A percentile compares a stretch with the other conserved stretches of the same genome.
Conservation (phyloP, 1,140 invertebrate species). For the Rhysida immarginata region DNA sequence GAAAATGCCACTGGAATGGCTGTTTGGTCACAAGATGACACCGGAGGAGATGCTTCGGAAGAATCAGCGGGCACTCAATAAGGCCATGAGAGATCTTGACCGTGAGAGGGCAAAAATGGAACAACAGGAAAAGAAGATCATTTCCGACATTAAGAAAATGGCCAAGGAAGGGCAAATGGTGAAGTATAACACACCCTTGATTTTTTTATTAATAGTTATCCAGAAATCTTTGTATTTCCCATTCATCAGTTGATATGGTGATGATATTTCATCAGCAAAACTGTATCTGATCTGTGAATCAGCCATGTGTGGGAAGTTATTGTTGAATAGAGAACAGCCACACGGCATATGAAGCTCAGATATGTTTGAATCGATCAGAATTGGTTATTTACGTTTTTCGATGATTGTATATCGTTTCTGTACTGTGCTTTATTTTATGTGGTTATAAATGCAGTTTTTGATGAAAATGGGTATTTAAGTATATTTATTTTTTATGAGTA, state of each 20-base stretch:
- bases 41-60: conserved; percentile 96
- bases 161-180: conserved; percentile 99
- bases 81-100: conserved; percentile 94
- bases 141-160: conserved; percentile 96
- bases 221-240: conserved; percentile 10
- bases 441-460: no score
- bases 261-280: not conserved
- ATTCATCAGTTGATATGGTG: not conserved
- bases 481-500: no score
- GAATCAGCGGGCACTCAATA: conserved; percentile 96
- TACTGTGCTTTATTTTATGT: no score
- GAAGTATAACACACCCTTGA: conserved; percentile 14
- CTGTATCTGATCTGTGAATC: no score
- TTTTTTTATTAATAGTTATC: not conserved
- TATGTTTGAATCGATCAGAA: no score
- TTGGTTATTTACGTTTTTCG: no score
- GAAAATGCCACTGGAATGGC: conserved; percentile 72
- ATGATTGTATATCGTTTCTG: no score
- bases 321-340: no score
- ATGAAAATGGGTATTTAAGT: no score
- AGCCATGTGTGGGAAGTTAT: no score
- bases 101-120: conserved; percentile 91
- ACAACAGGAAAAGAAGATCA: conserved; percentile 97
- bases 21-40: conserved; percentile 90
- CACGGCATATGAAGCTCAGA: not conserved